Evolutionary conservation across 2,888 invertebrate genomes (phyloP), one percentile per base, ranked within the genome.

Genomic region (Meliscaeva auricollis): DNA sequence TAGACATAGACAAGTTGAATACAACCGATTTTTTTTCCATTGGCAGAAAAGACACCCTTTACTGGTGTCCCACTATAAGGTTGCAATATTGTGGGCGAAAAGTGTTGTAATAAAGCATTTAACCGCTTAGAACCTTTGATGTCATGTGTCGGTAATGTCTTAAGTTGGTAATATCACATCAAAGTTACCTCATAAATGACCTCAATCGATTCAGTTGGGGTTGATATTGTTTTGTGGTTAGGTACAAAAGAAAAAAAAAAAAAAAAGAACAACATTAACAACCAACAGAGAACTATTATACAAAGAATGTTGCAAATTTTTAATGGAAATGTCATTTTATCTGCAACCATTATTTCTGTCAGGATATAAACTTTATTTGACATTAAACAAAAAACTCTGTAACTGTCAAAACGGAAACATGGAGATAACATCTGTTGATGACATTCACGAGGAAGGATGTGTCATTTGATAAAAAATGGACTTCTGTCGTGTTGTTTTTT

Each of bases 111-210:
- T 46, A 13, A 13, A 46, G 32, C 17, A 46, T 17, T 64, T 30
- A 30, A 38, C 62, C 62, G 30, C 5, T 13, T 11, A 46, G 46
- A 64, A 38, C 9, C 46, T 64, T 64, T 64, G 64, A 64, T 64
- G 64, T 62, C 30, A 44, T 46, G 20, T 38, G 38, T 50, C 22
- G 13, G 56, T 62, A 62, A 17, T 41, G 62, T 70, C 44, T 50
- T 56, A 70, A 44, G 41, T 58, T 30, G 15, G 15, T 68, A 44
- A 66, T 44, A 35, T 26, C 56, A 41, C 58, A 46, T 73, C 58
- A 79, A 74, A 74, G 58, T 20, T 13, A 15, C 73, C 66, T 38
- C 41, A n/a, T 8, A 73, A 41, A 20, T 44, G 73, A 68, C 66
- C 79, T 22, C 6, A 73, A 79, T 68, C 44, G 13, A 72, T 11